Base-by-base conservation (phyloP, 2,888 invertebrate species). In the Leptopilina drosophilae region DNA sequence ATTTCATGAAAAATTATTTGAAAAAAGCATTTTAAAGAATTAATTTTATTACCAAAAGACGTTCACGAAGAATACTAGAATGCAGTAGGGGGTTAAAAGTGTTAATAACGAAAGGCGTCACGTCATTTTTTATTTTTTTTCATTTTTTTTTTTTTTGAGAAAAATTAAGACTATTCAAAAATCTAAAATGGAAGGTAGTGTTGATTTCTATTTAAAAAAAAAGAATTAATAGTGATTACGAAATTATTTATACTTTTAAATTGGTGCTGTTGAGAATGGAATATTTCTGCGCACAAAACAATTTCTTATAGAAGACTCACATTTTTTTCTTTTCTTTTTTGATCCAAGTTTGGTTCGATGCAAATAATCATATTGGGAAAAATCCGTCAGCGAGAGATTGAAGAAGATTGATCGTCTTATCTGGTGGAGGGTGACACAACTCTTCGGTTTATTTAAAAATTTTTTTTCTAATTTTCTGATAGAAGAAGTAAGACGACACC, bases 231-330 rank as follows among this genome's bases (percentile, higher is more conserved):
- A n/a, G 33, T 15, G 33, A 56, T 40, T 9, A 56, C 11, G 26
- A 73, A 12, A 69, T 15, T 69, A 7, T 65, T 49, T 14, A n/a
- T 59, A 49, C 49, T n/a, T 40, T 73, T 33, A 73, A 73, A 73
- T 33, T 59, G 73, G 11, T 73, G n/a, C n/a, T 73, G 26, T 53
- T 8, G 73, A 73, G 12, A 73, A 7, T n/a, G 26, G 7, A 69
- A 69, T 26, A 69, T 33, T 73, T 33, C 73, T 59, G 56, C 53
- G 56, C 53, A 56, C n/a, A 73, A 73, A 59, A 73, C n/a, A 73
- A 73, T 49, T 49, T 12, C 33, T 53, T 73, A 33, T 73, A 73
- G 73, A 73, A 73, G 56, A 73, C 73, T 73, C 73, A 73, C 73
- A 49, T 49, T 73, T 73, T 56, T 73, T 42, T 49, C 26, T 53